A percentile compares a stretch with the other conserved stretches of the same genome.
phyloP scores from a whole-genome alignment of 92 coral and sea anemone genomes.

The Bergia sp. region DNA sequence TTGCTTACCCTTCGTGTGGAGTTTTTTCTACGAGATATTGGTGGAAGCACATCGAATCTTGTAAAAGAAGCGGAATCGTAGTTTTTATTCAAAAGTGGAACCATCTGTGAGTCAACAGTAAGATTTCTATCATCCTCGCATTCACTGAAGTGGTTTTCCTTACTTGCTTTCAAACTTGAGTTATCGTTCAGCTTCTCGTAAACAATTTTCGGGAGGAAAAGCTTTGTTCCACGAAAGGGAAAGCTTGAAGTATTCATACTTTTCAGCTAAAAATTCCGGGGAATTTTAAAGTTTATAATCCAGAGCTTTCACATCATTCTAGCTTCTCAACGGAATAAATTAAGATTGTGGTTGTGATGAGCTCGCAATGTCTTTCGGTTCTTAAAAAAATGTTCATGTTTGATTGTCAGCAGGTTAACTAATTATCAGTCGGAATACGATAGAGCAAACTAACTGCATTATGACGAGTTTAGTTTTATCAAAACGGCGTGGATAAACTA shows the following conservation, averaged over 20 bases:
- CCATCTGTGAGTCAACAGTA: neutral
- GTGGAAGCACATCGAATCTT: conserved; percentile 5
- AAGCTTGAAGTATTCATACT: neutral
- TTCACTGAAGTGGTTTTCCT: neutral
- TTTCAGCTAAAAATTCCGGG: neutral
- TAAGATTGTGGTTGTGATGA: neutral
- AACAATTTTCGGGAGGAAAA: conserved; percentile 6
- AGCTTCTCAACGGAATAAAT: conserved; percentile 2
- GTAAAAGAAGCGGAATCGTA: conserved; percentile 2
- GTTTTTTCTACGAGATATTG: neutral
- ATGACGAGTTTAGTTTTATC: too few relatives aligned
- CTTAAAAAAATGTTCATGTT: neutral
- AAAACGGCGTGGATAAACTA: too few relatives aligned
- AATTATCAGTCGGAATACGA: neutral
- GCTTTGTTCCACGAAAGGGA: conserved; percentile 5
- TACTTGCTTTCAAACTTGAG: neutral
- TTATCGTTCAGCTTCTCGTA: neutral
- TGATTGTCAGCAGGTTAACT: neutral
- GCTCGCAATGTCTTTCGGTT: neutral
- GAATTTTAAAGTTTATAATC: neutral
- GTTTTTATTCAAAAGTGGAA: conserved; percentile 18
- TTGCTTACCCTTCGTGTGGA: neutral
- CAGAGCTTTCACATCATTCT: neutral
- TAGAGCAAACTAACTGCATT: neutral
- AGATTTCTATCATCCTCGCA: neutral